Conservation (phyloP, 2,888 invertebrate genomes). For the Cheilosia grossa region DNA sequence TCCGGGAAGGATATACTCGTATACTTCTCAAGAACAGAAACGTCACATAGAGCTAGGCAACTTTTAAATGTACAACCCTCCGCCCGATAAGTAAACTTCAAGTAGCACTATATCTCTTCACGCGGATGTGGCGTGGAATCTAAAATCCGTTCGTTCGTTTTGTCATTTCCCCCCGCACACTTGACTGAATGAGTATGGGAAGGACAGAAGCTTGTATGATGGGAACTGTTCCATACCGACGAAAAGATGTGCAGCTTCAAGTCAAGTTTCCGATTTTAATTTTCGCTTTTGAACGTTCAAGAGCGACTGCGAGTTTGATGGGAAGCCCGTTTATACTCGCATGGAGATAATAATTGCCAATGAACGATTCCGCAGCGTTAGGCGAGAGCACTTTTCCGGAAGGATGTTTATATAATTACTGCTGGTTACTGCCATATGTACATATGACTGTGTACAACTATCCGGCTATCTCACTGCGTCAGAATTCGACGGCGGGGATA, state of each 20-base stretch:
- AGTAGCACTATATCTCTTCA: conserved; percentile 39
- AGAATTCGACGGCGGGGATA: conserved; percentile 36
- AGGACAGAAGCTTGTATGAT: conserved; percentile 37
- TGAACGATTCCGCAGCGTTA: conserved; percentile 13
- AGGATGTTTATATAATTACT: conserved; percentile 41
- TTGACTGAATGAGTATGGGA: conserved; percentile 52
- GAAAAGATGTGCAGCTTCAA: conserved; percentile 31
- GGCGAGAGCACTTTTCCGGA: conserved; percentile 19
- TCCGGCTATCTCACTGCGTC: conserved; percentile 42
- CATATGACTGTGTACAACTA: not conserved
- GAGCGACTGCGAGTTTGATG: not conserved
- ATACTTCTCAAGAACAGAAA: conserved; percentile 5
- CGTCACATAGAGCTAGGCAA: conserved; percentile 1
- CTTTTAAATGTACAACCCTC: conserved; percentile 21
- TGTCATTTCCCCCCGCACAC: conserved; percentile 1
- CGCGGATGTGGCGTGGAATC: conserved; percentile 38
- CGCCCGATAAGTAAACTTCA: conserved; percentile 42
- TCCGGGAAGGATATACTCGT: conserved; percentile 28
- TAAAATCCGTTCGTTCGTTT: conserved; percentile 13
- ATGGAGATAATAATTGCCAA: conserved; percentile 27
- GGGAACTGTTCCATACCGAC: conserved; percentile 27
- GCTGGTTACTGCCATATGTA: conserved; percentile 26
- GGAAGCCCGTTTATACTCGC: not conserved
- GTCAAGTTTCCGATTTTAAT: conserved; percentile 56
- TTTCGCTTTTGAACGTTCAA: not conserved